phyloP scores from a whole-genome alignment of 2,888 invertebrate genomes.

The Athripsodes cinereus region DNA sequence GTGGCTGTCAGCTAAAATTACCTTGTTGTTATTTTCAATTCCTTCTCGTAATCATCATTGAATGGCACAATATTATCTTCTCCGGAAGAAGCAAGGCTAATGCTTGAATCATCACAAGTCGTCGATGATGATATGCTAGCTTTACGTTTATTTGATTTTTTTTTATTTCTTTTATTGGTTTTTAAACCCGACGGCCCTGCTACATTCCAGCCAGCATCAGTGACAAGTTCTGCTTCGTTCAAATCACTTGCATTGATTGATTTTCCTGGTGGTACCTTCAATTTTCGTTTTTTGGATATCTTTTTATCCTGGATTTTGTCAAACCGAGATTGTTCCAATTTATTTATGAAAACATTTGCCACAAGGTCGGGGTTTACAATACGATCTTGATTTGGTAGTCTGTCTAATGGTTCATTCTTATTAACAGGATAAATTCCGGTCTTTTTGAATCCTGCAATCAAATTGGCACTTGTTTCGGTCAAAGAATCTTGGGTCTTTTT shows the following conservation, averaged over 20 bases:
- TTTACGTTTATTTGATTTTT: neutral
- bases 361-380: neutral
- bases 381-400: neutral
- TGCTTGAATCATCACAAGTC: neutral
- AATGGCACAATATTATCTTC: neutral
- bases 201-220: neutral
- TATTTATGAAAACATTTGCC: neutral
- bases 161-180: neutral
- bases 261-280: neutral
- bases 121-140: neutral
- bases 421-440: constrained; percentile 1
- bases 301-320: neutral
- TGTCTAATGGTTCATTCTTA: neutral
- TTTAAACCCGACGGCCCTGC: neutral
- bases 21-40: neutral
- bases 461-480: neutral
- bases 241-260: neutral
- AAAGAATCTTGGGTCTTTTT: neutral
- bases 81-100: neutral
- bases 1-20: neutral
- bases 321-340: neutral
- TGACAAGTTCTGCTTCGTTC: neutral
- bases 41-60: neutral
- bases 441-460: neutral
- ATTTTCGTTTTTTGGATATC: neutral